Evolutionary conservation across 1,140 invertebrate species (phyloP).

Genomic region (Cyrtorhinus lividipennis): DNA sequence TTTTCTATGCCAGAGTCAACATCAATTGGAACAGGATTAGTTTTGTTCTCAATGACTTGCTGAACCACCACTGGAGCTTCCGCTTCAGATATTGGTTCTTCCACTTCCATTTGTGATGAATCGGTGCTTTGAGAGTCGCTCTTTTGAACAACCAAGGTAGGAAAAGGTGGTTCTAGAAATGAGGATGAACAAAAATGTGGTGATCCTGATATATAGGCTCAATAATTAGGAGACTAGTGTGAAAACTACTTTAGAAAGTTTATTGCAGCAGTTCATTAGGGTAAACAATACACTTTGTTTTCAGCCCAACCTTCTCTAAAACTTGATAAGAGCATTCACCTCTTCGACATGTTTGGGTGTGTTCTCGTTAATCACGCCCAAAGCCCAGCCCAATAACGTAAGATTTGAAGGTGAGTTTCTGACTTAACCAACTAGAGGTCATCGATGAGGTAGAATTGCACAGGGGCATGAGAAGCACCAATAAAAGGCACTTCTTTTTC

Average conservation of each 20-base stretch:
- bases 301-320: too few species aligned
- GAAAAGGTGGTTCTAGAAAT: conserved; percentile 1
- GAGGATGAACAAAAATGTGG: background rate
- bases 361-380: too few species aligned
- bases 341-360: too few species aligned
- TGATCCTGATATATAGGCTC: background rate
- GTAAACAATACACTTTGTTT: too few species aligned
- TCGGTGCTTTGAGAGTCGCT: conserved; percentile 28
- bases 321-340: too few species aligned
- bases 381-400: too few species aligned
- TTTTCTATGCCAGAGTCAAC: conserved; percentile 60
- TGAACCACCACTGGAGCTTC: conserved; percentile 23
- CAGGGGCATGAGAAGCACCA: too few species aligned
- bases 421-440: too few species aligned
- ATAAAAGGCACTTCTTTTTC: too few species aligned
- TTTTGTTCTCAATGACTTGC: conserved; percentile 4
- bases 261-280: too few species aligned
- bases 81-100: conserved; percentile 38
- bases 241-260: background rate
- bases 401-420: too few species aligned
- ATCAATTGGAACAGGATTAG: conserved; percentile 35
- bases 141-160: conserved; percentile 20
- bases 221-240: background rate
- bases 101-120: conserved; percentile 40
- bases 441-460: too few species aligned